A percentile compares a stretch with the other conserved stretches of the same genome.
Conservation (phyloP, 2,888 invertebrate species). For the Petrolisthes cinctipes region DNA sequence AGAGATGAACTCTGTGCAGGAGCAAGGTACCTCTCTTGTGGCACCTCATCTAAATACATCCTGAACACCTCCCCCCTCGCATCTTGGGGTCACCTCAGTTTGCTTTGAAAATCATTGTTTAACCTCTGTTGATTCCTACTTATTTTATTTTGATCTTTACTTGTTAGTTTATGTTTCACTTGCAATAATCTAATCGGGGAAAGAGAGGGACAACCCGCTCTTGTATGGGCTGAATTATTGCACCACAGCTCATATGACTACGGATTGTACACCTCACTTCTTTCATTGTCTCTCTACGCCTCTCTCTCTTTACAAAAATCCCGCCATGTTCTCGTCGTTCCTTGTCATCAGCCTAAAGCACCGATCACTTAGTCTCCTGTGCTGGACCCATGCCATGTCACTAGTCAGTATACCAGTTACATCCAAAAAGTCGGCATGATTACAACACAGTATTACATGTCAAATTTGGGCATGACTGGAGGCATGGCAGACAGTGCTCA, state of each 20-base stretch:
- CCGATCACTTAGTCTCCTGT: constrained; percentile 48
- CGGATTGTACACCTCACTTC: constrained; percentile 40
- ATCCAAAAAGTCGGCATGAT: constrained; percentile 30
- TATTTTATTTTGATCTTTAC: constrained; percentile 47
- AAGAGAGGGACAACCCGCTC: constrained; percentile 42
- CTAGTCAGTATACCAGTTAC: constrained; percentile 41
- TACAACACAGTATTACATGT: constrained; percentile 10
- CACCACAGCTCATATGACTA: constrained; percentile 60
- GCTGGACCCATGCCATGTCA: constrained; percentile 44
- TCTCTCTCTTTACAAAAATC: constrained; percentile 45
- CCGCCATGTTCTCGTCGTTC: constrained; percentile 57
- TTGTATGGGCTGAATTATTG: constrained; percentile 57
- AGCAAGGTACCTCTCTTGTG: not conserved
- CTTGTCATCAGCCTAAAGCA: constrained; percentile 51
- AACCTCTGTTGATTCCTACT: constrained; percentile 40
- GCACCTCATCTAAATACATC: not conserved
- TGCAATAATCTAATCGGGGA: constrained; percentile 45
- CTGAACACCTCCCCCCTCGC: constrained; percentile 15
- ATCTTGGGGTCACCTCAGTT: constrained; percentile 19
- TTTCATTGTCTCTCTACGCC: constrained; percentile 33
- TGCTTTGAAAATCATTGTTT: constrained; percentile 39
- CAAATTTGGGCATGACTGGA: constrained; percentile 17
- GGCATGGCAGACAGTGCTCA: constrained; percentile 26
- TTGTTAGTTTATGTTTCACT: constrained; percentile 35
- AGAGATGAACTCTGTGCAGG: constrained; percentile 52